Evolutionary conservation across 2,797 vertebrate species (phyloP), one percentile per base, ranked within the genome.

Genomic region (Chiropotes sagulatus): DNA sequence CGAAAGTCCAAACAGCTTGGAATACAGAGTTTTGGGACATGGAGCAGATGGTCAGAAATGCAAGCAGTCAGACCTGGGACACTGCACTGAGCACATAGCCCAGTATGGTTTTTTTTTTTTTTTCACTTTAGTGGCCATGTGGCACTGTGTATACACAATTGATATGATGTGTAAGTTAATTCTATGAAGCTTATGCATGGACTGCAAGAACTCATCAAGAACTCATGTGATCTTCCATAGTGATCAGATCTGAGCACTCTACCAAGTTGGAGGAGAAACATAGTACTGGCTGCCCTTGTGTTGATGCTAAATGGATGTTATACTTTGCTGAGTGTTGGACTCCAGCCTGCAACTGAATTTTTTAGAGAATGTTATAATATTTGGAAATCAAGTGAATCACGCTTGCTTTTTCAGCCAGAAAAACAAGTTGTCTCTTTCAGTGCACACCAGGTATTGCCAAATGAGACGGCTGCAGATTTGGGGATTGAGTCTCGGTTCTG

Each of bases 341-440:
- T 81, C 52, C 41, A 80, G 96, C 97, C 95, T 73, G 79, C 58
- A 28, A n/a, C 84, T 92, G 86, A 72, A 15, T 58, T 93, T 96
- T 94, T 92, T 46, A 83, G 78, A 82, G 90, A 90, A 85, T 95
- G 93, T 88, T 73, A 92, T 94, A 95, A 92, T 88, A 93, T 79
- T 97, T 97, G 93, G 80, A 97, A 96, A 93, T 72, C 88, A 72
- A 98, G 94, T 64, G 95, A 97, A 83, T 73, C 96, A 86, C 22
- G 1, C 83, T 93, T 93, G 44, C 81, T 89, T 78, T 93, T 93
- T n/a, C 82, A 91, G 88, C 93, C 96, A 96, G 88, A 86, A 97
- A 58, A 96, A 80, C 22, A 58, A 97, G 64, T 82, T 8, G 1
- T 88, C 58, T 93, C 88, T 93, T 75, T 87, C 72, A 9, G 0